Evolutionary conservation across 2,113 vertebrate species (phyloP), one percentile per base, ranked within the genome.

Genomic region (Atlantisia rogersi): DNA sequence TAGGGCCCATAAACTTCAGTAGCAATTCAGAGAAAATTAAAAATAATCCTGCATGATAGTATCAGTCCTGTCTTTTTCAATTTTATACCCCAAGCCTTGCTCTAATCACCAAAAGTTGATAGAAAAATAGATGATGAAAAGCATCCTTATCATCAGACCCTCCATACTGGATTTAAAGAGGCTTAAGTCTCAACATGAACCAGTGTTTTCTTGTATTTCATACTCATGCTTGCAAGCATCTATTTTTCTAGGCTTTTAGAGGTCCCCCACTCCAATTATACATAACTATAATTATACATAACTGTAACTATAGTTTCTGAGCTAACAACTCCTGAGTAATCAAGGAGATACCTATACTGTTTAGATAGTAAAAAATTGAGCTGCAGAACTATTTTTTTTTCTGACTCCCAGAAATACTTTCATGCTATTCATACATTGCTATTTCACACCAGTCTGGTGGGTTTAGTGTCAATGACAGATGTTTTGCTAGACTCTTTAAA

Each of bases 1-100:
- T 60, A 77, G 28, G 40, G 55, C 55, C 32, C 76, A 21, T n/a
- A 71, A 44, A 67, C 18, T 29, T 85, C 55, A 59, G 67, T 10
- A 70, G n/a, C 78, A 90, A 86, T 88, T 94, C 90, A 78, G 48
- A 26, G 40, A 42, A 82, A 84, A 91, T 78, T 31, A 82, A 88
- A 86, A 78, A 29, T 29, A 77, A 79, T 80, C 18, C 50, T 82
- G 48, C 35, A 31, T 69, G 58, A 60, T 22, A 55, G 13, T 39
- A 83, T 37, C 46, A 50, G 22, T 73, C 24, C 50, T 40, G 35
- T 69, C 69, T 91, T 91, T 64, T 63, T 29, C 25, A 73, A 13
- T 90, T 79, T 82, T 85, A 42, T 17, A 60, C 25, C 37, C 59
- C 44, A 76, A n/a, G 28, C 32, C 26, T 63, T 84, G 65, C 37